A percentile compares a stretch with the other conserved stretches of the same genome.
phyloP scores from a whole-genome alignment of 1,140 invertebrate species.

The Lepidurus packardi region DNA sequence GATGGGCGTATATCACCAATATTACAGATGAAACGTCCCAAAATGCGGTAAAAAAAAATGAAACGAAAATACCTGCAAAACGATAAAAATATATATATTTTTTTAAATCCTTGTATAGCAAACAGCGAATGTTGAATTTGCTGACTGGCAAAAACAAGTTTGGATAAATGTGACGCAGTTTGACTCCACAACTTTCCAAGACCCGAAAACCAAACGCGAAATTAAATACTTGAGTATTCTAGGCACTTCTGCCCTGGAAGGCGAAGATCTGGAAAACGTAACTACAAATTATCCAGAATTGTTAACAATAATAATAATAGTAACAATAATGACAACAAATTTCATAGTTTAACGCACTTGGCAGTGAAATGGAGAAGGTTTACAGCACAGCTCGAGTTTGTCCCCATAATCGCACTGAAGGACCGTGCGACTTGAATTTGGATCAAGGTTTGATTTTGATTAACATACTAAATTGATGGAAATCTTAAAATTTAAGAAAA shows the following conservation, averaged over 20 bases:
- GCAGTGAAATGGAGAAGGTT: slow-evolving; percentile 67
- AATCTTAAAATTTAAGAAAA: neutral
- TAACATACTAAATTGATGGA: neutral
- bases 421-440: slow-evolving; percentile 26
- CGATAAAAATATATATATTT: neutral
- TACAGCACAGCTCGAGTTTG: slow-evolving; percentile 77
- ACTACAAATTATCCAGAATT: neutral
- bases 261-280: slow-evolving; percentile 59
- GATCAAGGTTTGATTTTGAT: slow-evolving; percentile 29
- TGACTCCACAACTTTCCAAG: slow-evolving; percentile 58
- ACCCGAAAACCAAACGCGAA: slow-evolving; percentile 64
- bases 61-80: neutral
- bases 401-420: slow-evolving; percentile 41
- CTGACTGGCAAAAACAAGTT: slow-evolving; percentile 25
- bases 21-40: slow-evolving; percentile 38
- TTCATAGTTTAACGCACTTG: slow-evolving; percentile 53
- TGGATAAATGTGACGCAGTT: slow-evolving; percentile 61
- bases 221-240: slow-evolving; percentile 70
- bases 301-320: neutral
- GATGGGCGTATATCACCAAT: slow-evolving; percentile 40
- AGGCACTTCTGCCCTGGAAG: slow-evolving; percentile 73
- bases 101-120: slow-evolving; percentile 5
- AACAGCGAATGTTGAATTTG: slow-evolving; percentile 29
- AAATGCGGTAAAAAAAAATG: slow-evolving; percentile 36
- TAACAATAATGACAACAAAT: neutral